These are phyloP conservation scores for Melolontha melolontha DNA, from an alignment of 2,888 invertebrate genomes.

Conservation along the genomic window DNA sequence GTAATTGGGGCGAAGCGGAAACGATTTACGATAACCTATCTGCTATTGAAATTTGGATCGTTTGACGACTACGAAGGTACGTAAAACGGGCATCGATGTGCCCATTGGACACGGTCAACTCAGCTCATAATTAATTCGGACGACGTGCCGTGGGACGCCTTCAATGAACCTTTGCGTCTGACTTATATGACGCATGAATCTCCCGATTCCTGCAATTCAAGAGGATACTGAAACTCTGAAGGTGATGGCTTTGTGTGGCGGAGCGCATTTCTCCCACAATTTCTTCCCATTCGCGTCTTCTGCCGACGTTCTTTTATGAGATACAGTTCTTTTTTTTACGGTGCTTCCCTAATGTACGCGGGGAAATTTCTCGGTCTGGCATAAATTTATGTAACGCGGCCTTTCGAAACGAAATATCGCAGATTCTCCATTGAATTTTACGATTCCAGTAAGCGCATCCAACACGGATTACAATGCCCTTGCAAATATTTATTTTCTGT, in stretches of 20 bases:
- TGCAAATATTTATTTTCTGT: too few species aligned
- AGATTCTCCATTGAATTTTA: too few species aligned
- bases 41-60: slow-evolving; percentile 24
- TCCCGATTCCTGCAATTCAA: slow-evolving; percentile 41
- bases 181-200: slow-evolving; percentile 56
- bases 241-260: slow-evolving; percentile 27
- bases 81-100: neutral
- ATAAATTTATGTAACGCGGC: slow-evolving; percentile 15
- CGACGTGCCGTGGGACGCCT: slow-evolving; percentile 11
- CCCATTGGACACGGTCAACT: slow-evolving; percentile 12
- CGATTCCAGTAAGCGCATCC: too few species aligned
- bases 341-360: neutral
- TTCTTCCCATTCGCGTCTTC: slow-evolving; percentile 4
- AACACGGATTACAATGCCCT: too few species aligned
- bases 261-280: too few species aligned
- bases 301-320: too few species aligned
- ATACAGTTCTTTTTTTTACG: too few species aligned
- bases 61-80: neutral
- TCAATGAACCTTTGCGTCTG: slow-evolving; percentile 48
- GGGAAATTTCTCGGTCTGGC: slow-evolving; percentile 14
- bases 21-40: slow-evolving; percentile 11
- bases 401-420: too few species aligned
- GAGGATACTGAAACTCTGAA: slow-evolving; percentile 35
- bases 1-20: neutral
- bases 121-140: slow-evolving; percentile 24